A percentile compares a stretch with the other conserved stretches of the same genome.
These are phyloP conservation scores for Terrapene triunguis DNA, from an alignment of 2,113 vertebrate species.

Conservation along the genomic window DNA sequence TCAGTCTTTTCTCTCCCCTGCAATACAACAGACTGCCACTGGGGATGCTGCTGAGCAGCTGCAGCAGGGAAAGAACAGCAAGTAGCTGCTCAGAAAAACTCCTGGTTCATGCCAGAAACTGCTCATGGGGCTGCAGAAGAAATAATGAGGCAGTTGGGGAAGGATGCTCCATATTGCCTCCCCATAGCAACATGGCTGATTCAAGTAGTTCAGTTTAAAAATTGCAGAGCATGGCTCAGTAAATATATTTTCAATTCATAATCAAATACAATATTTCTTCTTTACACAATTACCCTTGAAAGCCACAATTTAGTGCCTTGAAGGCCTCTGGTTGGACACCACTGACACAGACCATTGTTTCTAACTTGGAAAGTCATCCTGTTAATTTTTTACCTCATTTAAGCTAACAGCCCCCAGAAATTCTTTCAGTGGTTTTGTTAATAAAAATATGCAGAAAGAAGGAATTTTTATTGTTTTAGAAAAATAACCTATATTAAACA, in stretches of 20 bases:
- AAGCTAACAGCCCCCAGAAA: neutral
- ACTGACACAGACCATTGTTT: neutral
- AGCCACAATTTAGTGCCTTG: neutral
- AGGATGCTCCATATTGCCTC: fast-evolving
- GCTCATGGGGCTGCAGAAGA: fast-evolving
- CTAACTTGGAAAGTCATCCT: neutral
- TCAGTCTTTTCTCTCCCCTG: neutral
- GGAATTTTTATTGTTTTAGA: neutral
- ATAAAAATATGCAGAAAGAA: neutral
- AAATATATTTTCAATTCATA: neutral
- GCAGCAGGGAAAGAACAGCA: neutral
- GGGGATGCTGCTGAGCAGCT: neutral
- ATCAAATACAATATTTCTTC: neutral
- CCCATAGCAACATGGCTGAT: neutral
- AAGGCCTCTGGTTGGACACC: neutral
- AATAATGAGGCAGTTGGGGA: neutral
- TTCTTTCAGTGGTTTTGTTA: neutral
- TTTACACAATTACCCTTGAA: neutral
- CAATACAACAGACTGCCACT: neutral
- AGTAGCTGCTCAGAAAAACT: neutral
- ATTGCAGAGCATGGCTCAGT: neutral
- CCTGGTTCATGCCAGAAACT: neutral
- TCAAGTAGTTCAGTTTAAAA: neutral
- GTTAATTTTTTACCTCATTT: neutral
- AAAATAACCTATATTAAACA: neutral